Conservation (phyloP, 1,140 invertebrate genomes). For the Zaprionus gabonicus region DNA sequence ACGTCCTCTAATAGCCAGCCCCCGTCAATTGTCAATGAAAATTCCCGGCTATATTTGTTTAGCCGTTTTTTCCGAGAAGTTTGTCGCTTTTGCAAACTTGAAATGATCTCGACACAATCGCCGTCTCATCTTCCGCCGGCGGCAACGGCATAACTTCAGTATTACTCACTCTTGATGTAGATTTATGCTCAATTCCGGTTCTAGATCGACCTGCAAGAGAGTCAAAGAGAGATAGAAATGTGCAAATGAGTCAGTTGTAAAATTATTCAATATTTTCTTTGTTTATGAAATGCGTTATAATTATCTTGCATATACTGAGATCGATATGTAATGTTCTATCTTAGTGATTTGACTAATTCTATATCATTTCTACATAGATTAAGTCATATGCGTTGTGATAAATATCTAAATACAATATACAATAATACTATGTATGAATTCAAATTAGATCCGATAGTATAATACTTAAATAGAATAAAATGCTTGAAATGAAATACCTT, state of each 20-base stretch:
- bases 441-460: not conserved
- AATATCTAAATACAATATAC: not conserved
- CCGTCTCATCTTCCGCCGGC: constrained; percentile 42
- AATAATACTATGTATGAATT: not conserved
- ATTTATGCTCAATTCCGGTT: constrained; percentile 91
- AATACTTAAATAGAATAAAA: not conserved
- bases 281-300: not conserved
- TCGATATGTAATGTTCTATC: not conserved
- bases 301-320: not conserved
- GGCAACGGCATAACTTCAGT: constrained; percentile 50
- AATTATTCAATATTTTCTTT: constrained; percentile 47
- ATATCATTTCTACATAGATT: no score
- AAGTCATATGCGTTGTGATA: no score
- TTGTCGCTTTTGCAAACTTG: not conserved
- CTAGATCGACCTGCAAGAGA: constrained; percentile 89
- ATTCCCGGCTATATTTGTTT: constrained; percentile 29
- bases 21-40: constrained; percentile 1
- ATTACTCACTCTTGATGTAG: constrained; percentile 91
- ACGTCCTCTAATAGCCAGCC: not conserved
- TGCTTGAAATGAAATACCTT: not conserved
- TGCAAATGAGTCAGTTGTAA: constrained; percentile 57
- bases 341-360: not conserved
- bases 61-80: constrained; percentile 24
- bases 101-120: constrained; percentile 19
- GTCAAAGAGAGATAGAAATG: constrained; percentile 39